These are phyloP conservation scores for mouse (Mus musculus) DNA, from an alignment of 2,113 vertebrate genomes.

Conservation along the genomic window DNA sequence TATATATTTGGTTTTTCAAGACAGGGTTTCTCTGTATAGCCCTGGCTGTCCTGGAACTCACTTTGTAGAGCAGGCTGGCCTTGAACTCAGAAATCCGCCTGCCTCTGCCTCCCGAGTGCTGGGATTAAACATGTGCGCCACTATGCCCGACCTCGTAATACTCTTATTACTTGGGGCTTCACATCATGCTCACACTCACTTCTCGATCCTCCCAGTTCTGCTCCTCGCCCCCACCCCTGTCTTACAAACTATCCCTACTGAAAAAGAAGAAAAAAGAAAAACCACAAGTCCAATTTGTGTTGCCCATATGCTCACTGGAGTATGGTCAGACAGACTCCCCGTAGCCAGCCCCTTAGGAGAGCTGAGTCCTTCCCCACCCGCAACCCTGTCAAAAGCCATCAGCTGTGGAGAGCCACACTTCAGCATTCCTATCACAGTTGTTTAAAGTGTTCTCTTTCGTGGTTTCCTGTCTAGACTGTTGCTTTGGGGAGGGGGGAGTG, in stretches of 20 bases:
- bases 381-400: neutral
- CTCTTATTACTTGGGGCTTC: neutral
- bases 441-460: neutral
- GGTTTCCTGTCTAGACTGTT: neutral
- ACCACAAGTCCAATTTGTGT: neutral
- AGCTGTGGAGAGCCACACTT: neutral
- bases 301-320: neutral
- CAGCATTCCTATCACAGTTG: neutral
- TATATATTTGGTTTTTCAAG: too few relatives aligned
- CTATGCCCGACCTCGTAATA: too few relatives aligned
- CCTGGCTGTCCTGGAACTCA: too few relatives aligned
- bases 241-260: neutral
- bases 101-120: too few relatives aligned
- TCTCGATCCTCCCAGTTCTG: neutral
- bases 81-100: too few relatives aligned
- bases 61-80: too few relatives aligned
- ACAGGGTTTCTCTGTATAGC: too few relatives aligned
- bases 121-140: too few relatives aligned
- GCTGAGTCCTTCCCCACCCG: neutral
- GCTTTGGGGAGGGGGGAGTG: neutral
- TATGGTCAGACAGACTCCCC: too few relatives aligned
- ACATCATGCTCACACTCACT: neutral
- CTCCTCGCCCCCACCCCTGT: too few relatives aligned
- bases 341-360: neutral
- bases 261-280: neutral